Evolutionary conservation across 1,140 invertebrate genomes (phyloP).

Genomic region (Vollenhovia emeryi): DNA sequence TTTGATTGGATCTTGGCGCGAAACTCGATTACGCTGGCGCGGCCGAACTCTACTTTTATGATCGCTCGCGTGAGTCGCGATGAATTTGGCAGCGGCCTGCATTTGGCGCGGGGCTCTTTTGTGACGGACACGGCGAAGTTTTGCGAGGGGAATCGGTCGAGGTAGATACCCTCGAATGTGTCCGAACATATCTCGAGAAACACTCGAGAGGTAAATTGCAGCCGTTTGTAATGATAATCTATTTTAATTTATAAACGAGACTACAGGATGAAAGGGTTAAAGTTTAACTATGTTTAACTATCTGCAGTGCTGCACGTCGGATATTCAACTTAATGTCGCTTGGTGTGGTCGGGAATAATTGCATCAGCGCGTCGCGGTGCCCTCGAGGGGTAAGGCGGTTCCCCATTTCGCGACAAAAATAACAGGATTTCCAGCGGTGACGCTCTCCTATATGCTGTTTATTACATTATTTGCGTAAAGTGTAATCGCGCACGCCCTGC

Average conservation of each 20-base stretch:
- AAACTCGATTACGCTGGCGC: constrained; percentile 58
- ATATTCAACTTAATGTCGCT: constrained; percentile 36
- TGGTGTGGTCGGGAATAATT: constrained; percentile 5
- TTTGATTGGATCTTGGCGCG: constrained; percentile 62
- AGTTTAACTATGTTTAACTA: constrained; percentile 38
- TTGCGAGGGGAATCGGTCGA: not conserved
- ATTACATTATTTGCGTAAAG: constrained; percentile 26
- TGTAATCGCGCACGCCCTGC: not conserved
- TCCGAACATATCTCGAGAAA: not conserved
- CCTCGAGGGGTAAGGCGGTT: not conserved
- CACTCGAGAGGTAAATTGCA: not conserved
- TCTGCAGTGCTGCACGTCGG: not conserved
- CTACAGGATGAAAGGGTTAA: constrained; percentile 14
- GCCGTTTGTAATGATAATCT: constrained; percentile 8
- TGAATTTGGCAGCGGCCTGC: not conserved
- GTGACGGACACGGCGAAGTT: not conserved
- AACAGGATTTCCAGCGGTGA: not conserved
- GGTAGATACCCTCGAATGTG: not conserved
- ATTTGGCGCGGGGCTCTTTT: not conserved
- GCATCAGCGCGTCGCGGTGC: constrained; percentile 4
- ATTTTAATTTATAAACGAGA: constrained; percentile 36
- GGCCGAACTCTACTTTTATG: constrained; percentile 24
- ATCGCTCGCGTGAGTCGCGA: constrained; percentile 13
- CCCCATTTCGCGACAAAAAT: constrained; percentile 21
- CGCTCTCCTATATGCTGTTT: not conserved